A percentile compares a stretch with the other conserved stretches of the same genome.
These are phyloP conservation scores for Phyllostomus hastatus DNA, from an alignment of 2,113 vertebrate genomes.

Conservation along the genomic window DNA sequence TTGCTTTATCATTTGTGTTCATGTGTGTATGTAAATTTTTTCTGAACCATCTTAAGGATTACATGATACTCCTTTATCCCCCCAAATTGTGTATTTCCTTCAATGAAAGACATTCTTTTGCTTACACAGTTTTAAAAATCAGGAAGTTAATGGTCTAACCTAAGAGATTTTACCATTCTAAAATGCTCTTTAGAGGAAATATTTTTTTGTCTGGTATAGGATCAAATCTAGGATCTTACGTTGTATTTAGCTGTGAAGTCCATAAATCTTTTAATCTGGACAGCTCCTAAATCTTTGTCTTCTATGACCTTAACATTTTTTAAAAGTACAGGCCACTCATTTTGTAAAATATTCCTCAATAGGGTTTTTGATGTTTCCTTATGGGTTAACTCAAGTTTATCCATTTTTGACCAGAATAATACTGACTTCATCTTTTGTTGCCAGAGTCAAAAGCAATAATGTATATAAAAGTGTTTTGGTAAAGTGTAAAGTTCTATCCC, in stretches of 20 bases:
- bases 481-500: slow-evolving; percentile 5
- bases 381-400: background rate
- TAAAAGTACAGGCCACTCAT: background rate
- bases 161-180: background rate
- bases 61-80: background rate
- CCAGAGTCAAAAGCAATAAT: slow-evolving; percentile 8
- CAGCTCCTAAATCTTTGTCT: background rate
- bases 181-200: background rate
- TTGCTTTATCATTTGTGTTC: background rate
- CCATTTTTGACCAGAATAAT: background rate
- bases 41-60: background rate
- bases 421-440: background rate
- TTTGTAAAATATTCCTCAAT: background rate
- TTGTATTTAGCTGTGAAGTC: background rate
- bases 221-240: background rate
- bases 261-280: background rate
- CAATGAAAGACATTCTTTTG: background rate
- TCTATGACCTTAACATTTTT: background rate
- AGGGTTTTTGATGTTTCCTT: background rate
- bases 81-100: background rate
- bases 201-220: background rate
- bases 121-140: background rate
- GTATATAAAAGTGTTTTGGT: background rate
- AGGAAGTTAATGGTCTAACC: background rate
- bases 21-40: background rate